Evolutionary conservation across 2,797 vertebrate genomes (phyloP).

Genomic region (Crax fasciolata): DNA sequence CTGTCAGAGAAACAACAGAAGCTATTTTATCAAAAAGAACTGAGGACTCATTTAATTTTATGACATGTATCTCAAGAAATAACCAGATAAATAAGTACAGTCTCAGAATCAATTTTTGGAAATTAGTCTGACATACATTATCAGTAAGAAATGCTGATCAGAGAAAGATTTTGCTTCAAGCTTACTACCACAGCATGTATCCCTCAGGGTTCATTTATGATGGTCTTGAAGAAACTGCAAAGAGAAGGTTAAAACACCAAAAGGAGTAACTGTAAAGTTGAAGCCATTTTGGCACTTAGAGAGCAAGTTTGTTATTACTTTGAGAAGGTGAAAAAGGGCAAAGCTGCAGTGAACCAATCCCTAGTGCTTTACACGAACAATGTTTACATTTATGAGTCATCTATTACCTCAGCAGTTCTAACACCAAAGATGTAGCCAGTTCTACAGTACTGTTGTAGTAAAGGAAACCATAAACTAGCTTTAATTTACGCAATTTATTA

Average conservation of each 20-base stretch:
- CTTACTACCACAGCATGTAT: conserved; percentile 26
- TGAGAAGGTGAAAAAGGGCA: neutral
- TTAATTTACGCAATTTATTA: neutral
- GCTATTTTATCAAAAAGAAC: conserved; percentile 19
- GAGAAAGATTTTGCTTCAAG: conserved; percentile 64
- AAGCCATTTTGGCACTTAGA: neutral
- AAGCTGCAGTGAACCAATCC: neutral
- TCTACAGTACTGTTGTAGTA: neutral
- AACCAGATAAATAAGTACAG: conserved; percentile 36
- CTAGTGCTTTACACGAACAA: neutral
- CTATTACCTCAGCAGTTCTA: neutral
- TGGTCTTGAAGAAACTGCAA: conserved; percentile 40
- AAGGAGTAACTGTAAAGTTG: conserved; percentile 25
- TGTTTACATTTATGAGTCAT: neutral
- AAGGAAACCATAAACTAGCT: neutral
- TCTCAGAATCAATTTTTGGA: conserved; percentile 37
- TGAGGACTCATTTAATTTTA: conserved; percentile 1
- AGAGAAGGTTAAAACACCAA: conserved; percentile 55
- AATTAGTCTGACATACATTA: conserved; percentile 67
- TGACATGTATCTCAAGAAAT: conserved; percentile 51
- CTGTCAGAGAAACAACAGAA: conserved; percentile 45
- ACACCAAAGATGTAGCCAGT: neutral
- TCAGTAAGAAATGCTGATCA: conserved; percentile 54
- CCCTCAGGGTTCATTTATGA: conserved; percentile 36
- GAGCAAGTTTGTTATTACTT: neutral